Evolutionary conservation across 1,140 invertebrate genomes (phyloP).

Genomic region (Gryon sp.): DNA sequence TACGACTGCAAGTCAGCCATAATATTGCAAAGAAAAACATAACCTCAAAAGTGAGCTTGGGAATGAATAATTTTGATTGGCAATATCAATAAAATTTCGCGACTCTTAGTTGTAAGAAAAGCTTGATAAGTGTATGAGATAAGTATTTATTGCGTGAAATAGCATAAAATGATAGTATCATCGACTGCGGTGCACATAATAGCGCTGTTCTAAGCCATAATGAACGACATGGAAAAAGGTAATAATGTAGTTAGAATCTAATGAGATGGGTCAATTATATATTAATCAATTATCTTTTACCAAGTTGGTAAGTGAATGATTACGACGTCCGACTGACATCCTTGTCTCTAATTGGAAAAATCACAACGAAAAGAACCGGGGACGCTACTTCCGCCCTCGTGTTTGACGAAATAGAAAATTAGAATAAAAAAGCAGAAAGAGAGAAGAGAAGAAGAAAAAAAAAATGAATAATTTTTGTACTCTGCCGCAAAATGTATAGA

Average conservation of each 20-base stretch:
- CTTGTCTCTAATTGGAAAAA: slow-evolving; percentile 60
- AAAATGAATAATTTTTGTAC: slow-evolving; percentile 36
- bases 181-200: slow-evolving; percentile 41
- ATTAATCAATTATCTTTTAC: slow-evolving; percentile 66
- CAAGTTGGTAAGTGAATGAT: slow-evolving; percentile 64
- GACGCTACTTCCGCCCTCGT: slow-evolving; percentile 14
- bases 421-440: too few relatives aligned
- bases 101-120: slow-evolving; percentile 19
- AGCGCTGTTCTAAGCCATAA: slow-evolving; percentile 37
- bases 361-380: slow-evolving; percentile 26
- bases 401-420: not conserved
- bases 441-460: too few relatives aligned
- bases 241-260: slow-evolving; percentile 57
- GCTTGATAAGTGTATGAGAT: slow-evolving; percentile 46
- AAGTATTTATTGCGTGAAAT: slow-evolving; percentile 64
- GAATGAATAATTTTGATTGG: slow-evolving; percentile 31
- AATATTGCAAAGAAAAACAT: too few relatives aligned
- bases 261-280: slow-evolving; percentile 67
- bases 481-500: slow-evolving; percentile 69
- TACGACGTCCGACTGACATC: slow-evolving; percentile 57
- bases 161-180: slow-evolving; percentile 60
- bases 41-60: slow-evolving; percentile 23
- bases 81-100: slow-evolving; percentile 49
- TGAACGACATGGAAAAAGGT: slow-evolving; percentile 58
- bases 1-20: too few relatives aligned